Conservation (phyloP, 2,888 invertebrate genomes). For the Pandemis corylana region DNA sequence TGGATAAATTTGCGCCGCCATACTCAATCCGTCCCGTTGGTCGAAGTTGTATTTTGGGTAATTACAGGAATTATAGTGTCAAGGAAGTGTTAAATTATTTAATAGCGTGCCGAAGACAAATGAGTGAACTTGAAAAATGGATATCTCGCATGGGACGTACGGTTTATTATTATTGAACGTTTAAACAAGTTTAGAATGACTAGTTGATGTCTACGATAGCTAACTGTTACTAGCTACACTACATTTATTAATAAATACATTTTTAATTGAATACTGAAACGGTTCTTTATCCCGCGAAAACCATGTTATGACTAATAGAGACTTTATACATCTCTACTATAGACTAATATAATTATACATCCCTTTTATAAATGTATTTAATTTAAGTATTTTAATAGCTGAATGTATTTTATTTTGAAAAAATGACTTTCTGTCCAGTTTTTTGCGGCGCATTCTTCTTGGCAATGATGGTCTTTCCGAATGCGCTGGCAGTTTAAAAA, state of each 20-base stretch:
- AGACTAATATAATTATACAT: too few relatives aligned
- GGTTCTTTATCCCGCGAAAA: too few relatives aligned
- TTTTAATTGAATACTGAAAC: too few relatives aligned
- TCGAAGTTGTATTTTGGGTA: conserved; percentile 59
- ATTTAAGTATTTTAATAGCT: too few relatives aligned
- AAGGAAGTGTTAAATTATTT: conserved; percentile 44
- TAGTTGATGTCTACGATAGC: not conserved
- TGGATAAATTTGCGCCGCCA: conserved; percentile 26
- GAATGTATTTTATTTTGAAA: too few relatives aligned
- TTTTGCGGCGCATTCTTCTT: too few relatives aligned
- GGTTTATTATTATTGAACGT: not conserved
- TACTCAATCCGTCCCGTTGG: conserved; percentile 61
- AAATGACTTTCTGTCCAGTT: too few relatives aligned
- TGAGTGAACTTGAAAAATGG: conserved; percentile 37
- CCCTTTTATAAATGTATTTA: too few relatives aligned
- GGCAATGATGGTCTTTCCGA: too few relatives aligned
- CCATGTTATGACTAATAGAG: too few relatives aligned
- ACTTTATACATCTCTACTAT: too few relatives aligned
- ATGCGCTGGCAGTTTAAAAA: too few relatives aligned
- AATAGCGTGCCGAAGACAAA: conserved; percentile 35
- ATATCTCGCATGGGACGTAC: not conserved
- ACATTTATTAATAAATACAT: not conserved
- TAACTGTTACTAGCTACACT: not conserved
- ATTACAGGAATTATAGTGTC: conserved; percentile 52
- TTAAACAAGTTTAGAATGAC: not conserved